phyloP scores from a whole-genome alignment of 1,140 invertebrate species.

The Philotrypesis tridentata region DNA sequence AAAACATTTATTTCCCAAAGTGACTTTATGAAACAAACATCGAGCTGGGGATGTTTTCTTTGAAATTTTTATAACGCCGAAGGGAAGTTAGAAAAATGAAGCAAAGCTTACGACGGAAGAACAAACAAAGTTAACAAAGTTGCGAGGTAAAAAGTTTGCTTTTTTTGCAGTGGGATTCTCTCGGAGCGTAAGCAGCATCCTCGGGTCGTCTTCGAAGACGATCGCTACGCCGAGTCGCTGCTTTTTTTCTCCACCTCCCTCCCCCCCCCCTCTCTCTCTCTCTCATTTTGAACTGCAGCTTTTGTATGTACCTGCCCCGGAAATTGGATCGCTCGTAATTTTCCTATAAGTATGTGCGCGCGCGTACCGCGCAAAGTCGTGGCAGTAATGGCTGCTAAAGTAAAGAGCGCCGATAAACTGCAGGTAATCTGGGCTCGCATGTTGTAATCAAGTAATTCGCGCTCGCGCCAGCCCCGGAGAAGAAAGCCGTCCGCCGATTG shows the following conservation, averaged over 20 bases:
- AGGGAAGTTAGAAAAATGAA: neutral
- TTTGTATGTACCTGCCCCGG: conserved; percentile 38
- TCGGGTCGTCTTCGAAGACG: neutral
- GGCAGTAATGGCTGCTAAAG: conserved; percentile 62
- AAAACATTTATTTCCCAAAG: neutral
- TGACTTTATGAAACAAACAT: neutral
- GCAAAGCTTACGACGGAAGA: conserved; percentile 29
- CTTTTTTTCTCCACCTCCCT: conserved; percentile 5
- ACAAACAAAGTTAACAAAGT: neutral
- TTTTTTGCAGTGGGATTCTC: conserved; percentile 26
- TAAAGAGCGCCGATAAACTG: conserved; percentile 61
- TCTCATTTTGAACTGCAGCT: neutral
- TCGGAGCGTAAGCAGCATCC: neutral
- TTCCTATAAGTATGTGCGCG: conserved; percentile 53
- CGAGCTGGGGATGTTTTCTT: neutral
- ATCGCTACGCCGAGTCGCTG: neutral
- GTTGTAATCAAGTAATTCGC: conserved; percentile 62
- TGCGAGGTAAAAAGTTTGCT: conserved; percentile 19
- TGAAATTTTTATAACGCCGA: neutral
- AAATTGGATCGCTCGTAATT: conserved; percentile 65
- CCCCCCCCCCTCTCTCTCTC: too few relatives aligned
- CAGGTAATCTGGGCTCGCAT: conserved; percentile 46
- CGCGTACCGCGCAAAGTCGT: conserved; percentile 59
- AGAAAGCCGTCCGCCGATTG: conserved; percentile 45
- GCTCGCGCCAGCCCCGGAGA: conserved; percentile 47